A percentile compares a stretch with the other conserved stretches of the same genome.
phyloP scores from a whole-genome alignment of 2,113 vertebrate species.

The Noturus placidus region DNA sequence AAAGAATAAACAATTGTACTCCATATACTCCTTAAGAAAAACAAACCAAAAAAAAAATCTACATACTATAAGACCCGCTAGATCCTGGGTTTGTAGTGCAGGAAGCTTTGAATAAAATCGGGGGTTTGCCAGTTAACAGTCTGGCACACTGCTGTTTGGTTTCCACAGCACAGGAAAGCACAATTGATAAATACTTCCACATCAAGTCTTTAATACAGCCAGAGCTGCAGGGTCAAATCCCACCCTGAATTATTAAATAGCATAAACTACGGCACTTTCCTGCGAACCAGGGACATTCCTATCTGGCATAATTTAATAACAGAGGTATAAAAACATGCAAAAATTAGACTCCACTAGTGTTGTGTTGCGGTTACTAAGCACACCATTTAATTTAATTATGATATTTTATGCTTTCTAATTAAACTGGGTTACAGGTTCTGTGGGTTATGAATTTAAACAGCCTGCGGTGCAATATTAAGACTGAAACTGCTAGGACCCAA shows the following conservation, averaged over 20 bases:
- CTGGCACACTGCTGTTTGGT: not conserved
- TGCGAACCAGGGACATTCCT: not conserved
- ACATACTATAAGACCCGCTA: constrained; percentile 15
- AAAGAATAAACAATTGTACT: constrained; percentile 15
- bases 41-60: not conserved
- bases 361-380: not conserved
- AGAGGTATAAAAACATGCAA: not conserved
- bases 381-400: not conserved
- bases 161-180: not conserved
- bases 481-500: not conserved
- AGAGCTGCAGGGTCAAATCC: not conserved
- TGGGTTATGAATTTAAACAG: constrained; percentile 14
- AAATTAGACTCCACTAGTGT: not conserved
- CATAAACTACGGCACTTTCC: not conserved
- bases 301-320: not conserved
- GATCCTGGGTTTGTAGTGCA: constrained; percentile 5
- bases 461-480: not conserved
- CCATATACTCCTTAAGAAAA: not conserved
- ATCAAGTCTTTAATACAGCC: not conserved
- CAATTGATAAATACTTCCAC: not conserved
- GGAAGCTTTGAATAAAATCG: constrained; percentile 3
- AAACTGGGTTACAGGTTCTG: not conserved
- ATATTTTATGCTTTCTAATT: not conserved
- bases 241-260: not conserved
- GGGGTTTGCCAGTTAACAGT: not conserved